Percentiles rank a stretch among this genome's conserved stretches.
Evolutionary conservation across 2,888 invertebrate species (phyloP).

Genomic region (Ophioninae sp.): DNA sequence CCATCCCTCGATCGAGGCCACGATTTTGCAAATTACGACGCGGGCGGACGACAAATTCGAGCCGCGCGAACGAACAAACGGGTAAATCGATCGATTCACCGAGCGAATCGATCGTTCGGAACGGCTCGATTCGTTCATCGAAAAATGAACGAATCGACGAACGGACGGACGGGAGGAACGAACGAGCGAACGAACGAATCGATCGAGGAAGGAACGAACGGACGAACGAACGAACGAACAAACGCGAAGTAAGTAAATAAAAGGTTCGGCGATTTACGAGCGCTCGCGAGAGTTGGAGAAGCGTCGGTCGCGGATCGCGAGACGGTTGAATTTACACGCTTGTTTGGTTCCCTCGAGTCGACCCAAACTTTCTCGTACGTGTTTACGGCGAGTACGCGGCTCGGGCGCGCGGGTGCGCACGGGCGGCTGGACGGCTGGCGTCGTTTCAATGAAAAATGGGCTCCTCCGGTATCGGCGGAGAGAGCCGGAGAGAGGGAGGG

Average conservation of each 20-base stretch:
- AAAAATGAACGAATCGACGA: neutral
- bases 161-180: neutral
- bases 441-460: conserved; percentile 43
- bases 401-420: conserved; percentile 83
- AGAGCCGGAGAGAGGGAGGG: neutral
- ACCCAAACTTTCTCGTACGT: conserved; percentile 84
- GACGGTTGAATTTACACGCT: conserved; percentile 90
- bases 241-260: too few relatives aligned
- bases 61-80: neutral
- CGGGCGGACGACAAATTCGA: neutral
- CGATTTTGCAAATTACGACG: neutral
- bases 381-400: conserved; percentile 70
- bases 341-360: conserved; percentile 89
- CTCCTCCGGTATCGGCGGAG: neutral
- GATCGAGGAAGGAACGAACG: too few relatives aligned
- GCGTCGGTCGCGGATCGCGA: conserved; percentile 65
- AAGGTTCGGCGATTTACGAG: neutral
- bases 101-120: too few relatives aligned
- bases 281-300: neutral
- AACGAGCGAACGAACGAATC: neutral
- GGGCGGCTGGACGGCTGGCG: conserved; percentile 84
- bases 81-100: neutral
- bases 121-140: too few relatives aligned
- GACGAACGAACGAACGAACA: too few relatives aligned
- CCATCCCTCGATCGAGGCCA: neutral